These are phyloP conservation scores for Corythornis madagascariensis DNA, from an alignment of 2,113 vertebrate genomes.

Conservation along the genomic window DNA sequence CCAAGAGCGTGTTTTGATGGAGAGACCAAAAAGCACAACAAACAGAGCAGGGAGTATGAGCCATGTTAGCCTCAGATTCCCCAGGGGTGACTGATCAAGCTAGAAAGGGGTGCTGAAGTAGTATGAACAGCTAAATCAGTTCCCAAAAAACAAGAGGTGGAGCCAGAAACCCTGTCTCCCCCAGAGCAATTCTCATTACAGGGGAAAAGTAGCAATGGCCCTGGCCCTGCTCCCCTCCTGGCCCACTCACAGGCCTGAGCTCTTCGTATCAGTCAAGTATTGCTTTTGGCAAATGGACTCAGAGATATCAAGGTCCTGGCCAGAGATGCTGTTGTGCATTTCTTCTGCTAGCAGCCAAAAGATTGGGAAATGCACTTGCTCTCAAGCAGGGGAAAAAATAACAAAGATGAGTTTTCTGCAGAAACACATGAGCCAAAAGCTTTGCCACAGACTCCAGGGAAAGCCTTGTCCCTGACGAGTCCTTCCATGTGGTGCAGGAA, in stretches of 20 bases:
- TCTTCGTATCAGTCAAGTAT: background rate
- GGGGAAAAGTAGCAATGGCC: background rate
- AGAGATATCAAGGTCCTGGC: background rate
- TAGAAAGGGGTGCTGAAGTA: background rate
- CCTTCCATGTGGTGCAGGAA: background rate
- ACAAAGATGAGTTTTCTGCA: background rate
- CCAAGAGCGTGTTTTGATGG: background rate
- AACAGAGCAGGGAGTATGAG: background rate
- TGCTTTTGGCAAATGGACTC: background rate
- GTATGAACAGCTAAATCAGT: background rate
- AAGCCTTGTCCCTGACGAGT: background rate
- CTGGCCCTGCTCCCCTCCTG: no score
- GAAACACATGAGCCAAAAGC: background rate
- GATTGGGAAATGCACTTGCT: background rate
- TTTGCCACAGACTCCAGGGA: rapidly evolving
- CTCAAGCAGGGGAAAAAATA: background rate
- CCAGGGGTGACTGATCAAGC: background rate
- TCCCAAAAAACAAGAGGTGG: background rate
- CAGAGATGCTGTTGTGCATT: background rate
- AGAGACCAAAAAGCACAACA: background rate
- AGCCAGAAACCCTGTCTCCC: background rate
- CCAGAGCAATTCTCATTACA: background rate
- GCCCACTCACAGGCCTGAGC: rapidly evolving
- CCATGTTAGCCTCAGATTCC: background rate
- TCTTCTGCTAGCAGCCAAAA: background rate